Evolutionary conservation across 2,113 vertebrate genomes (phyloP), one percentile per base, ranked within the genome.

Genomic region (Antennarius striatus): DNA sequence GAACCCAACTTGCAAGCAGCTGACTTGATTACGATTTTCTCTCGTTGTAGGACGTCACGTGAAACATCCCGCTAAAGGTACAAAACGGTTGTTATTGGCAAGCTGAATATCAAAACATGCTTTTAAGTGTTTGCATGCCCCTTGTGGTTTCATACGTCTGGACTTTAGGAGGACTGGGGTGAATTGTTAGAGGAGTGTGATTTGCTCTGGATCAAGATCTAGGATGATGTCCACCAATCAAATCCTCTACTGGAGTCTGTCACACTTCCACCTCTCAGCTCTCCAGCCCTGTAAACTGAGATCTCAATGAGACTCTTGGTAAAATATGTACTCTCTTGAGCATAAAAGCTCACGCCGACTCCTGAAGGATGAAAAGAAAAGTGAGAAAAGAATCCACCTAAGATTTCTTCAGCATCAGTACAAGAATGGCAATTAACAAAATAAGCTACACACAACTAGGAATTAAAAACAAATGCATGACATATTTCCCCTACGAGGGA

Each of bases 51-150:
- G 61, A 71, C 54, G 6, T 66, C 7, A 17, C 63, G 1, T 6
- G 42, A 66, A 57, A 49, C 15, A 63, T 71, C 52, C 59, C 14
- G 66, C 48, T 48, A 63, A 79, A 79, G 80, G 74, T 84, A 73
- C 62, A 84, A 88, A 83, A 81, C 60, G 28, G 57, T 76, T n/a
- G 8, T 86, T 85, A 70, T 75, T 79, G 79, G 78, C 86, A 88
- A 85, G 85, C 90, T 79, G 81, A 52, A 84, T 74, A 79, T 81
- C 67, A 88, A 82, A 90, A 88, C 90, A 90, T 91, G 89, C 90
- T 85, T 71, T 72, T 59, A 6, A 15, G 46, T 70, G 77, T 89
- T 67, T 66, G 63, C 91, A 90, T 86, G 89, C 88, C 82, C 81
- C 16, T 63, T 61, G 68, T 81, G 58, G 61, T 70, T 71, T 30